Conservation (phyloP, 2,888 invertebrate species). For the Drosophila cracens region DNA sequence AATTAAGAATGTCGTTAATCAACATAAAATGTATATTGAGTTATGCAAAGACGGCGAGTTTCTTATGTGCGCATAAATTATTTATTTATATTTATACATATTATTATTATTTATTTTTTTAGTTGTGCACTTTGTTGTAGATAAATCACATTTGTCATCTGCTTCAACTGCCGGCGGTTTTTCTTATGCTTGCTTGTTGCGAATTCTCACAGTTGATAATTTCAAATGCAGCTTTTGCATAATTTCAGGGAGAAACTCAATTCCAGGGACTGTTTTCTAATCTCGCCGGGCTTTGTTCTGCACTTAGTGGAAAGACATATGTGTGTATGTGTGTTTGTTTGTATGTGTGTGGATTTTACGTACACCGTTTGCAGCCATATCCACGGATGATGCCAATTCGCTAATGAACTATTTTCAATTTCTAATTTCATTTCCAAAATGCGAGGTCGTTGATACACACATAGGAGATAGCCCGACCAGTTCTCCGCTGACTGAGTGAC, state of each 20-base stretch:
- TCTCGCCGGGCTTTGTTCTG: slow-evolving; percentile 35
- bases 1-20: slow-evolving; percentile 31
- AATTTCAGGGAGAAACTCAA: slow-evolving; percentile 22
- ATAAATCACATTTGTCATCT: slow-evolving; percentile 25
- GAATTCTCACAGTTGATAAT: slow-evolving; percentile 32
- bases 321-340: neutral
- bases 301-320: slow-evolving; percentile 29
- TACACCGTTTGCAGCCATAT: slow-evolving; percentile 83
- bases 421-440: slow-evolving; percentile 82
- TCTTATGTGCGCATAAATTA: neutral
- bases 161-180: slow-evolving; percentile 32
- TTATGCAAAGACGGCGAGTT: slow-evolving; percentile 37
- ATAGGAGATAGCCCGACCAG: slow-evolving; percentile 49
- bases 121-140: slow-evolving; percentile 16
- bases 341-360: slow-evolving; percentile 38
- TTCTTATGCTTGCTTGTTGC: slow-evolving; percentile 16
- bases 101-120: neutral
- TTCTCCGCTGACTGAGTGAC: slow-evolving; percentile 50
- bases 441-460: slow-evolving; percentile 35
- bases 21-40: slow-evolving; percentile 31
- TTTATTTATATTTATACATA: slow-evolving; percentile 8
- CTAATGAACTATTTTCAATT: slow-evolving; percentile 75
- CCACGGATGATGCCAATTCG: slow-evolving; percentile 81
- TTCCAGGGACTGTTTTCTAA: slow-evolving; percentile 35
- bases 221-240: slow-evolving; percentile 42